phyloP scores from a whole-genome alignment of 2,888 invertebrate genomes.

The Mimas tiliae region DNA sequence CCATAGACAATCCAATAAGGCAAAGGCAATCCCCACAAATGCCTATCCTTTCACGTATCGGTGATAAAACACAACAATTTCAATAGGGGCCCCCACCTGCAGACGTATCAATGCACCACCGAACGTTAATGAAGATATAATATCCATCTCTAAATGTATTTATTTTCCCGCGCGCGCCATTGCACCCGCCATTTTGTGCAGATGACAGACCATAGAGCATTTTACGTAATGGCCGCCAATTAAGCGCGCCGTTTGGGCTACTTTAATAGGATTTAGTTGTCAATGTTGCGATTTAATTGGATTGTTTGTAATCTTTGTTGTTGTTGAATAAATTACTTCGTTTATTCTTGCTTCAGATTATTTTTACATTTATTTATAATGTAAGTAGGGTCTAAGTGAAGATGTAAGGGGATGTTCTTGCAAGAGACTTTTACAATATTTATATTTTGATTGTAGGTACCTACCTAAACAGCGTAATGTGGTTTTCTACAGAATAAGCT shows the following conservation, averaged over 20 bases:
- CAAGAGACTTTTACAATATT: background rate
- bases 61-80: slow-evolving; percentile 82
- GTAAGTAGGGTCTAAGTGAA: slow-evolving; percentile 6
- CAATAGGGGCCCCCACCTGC: slow-evolving; percentile 72
- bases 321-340: slow-evolving; percentile 48
- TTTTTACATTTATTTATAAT: slow-evolving; percentile 13
- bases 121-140: slow-evolving; percentile 84
- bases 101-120: slow-evolving; percentile 80
- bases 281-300: slow-evolving; percentile 79
- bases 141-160: slow-evolving; percentile 78
- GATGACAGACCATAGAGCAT: slow-evolving; percentile 76
- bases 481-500: no score
- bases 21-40: slow-evolving; percentile 52
- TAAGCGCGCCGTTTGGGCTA: slow-evolving; percentile 68
- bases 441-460: background rate
- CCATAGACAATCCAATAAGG: slow-evolving; percentile 60
- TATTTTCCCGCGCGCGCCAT: slow-evolving; percentile 72
- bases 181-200: slow-evolving; percentile 68
- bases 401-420: background rate
- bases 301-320: slow-evolving; percentile 72
- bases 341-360: slow-evolving; percentile 8
- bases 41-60: slow-evolving; percentile 54
- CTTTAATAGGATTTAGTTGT: slow-evolving; percentile 81
- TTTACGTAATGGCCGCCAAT: slow-evolving; percentile 79
- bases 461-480: background rate